phyloP scores from a whole-genome alignment of 2,888 invertebrate genomes.

The Cryptocephalus primarius region DNA sequence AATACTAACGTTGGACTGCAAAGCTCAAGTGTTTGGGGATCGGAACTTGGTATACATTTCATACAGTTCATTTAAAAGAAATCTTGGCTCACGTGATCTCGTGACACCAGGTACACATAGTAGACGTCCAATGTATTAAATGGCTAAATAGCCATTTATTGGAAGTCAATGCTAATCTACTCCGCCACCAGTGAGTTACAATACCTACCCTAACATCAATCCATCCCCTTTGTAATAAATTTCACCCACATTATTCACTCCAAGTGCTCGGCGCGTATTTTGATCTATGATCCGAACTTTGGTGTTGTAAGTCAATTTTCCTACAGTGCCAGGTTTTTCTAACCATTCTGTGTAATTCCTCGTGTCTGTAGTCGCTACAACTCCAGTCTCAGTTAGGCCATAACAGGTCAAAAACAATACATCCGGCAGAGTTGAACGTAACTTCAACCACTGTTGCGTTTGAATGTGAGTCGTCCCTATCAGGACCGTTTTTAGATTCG shows the following conservation, averaged over 20 bases:
- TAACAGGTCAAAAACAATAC: conserved; percentile 24
- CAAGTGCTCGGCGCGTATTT: conserved; percentile 16
- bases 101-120: too few relatives aligned
- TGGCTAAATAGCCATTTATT: too few relatives aligned
- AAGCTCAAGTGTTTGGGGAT: too few relatives aligned
- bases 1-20: too few relatives aligned
- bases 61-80: too few relatives aligned
- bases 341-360: conserved; percentile 13
- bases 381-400: conserved; percentile 24
- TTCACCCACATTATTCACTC: conserved; percentile 23
- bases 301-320: conserved; percentile 19
- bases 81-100: too few relatives aligned
- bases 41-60: too few relatives aligned
- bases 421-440: conserved; percentile 18
- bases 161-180: too few relatives aligned
- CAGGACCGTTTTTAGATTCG: conserved; percentile 22
- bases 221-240: conserved; percentile 23
- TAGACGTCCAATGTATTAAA: too few relatives aligned
- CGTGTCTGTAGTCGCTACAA: conserved; percentile 17
- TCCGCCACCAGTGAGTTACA: not conserved
- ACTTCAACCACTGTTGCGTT: conserved; percentile 16
- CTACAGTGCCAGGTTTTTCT: conserved; percentile 20
- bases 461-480: conserved; percentile 22
- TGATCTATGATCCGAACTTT: conserved; percentile 23
- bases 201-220: conserved; percentile 25